Evolutionary conservation across 2,113 vertebrate species (phyloP).

Genomic region (Pterocles orientalis): DNA sequence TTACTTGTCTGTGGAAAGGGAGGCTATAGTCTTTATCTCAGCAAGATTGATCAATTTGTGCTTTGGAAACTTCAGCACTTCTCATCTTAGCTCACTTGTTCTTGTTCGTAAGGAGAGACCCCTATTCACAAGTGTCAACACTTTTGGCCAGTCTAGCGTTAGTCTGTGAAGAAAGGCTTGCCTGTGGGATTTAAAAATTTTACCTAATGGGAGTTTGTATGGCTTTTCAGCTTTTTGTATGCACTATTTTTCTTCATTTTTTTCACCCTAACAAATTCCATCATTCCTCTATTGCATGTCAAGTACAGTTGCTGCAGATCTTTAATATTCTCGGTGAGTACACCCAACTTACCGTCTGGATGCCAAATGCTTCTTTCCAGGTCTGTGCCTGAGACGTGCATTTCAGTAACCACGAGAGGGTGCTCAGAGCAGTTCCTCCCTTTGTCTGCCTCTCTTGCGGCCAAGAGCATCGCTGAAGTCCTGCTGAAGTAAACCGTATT

Average conservation of each 20-base stretch:
- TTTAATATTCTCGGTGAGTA: slow-evolving; percentile 34
- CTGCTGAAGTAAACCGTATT: slow-evolving; percentile 36
- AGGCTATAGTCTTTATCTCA: background rate
- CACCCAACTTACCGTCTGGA: background rate
- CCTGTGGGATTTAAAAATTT: background rate
- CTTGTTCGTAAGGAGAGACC: background rate
- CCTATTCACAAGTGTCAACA: rapidly evolving
- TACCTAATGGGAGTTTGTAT: background rate
- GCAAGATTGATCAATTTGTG: background rate
- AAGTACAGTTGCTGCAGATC: background rate
- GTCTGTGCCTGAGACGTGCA: background rate
- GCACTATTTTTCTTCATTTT: background rate
- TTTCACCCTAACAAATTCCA: background rate
- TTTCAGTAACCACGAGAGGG: slow-evolving; percentile 57
- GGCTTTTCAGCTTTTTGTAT: background rate
- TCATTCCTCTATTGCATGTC: background rate
- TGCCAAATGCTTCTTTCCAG: slow-evolving; percentile 22
- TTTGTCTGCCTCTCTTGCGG: slow-evolving; percentile 38
- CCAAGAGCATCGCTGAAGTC: background rate
- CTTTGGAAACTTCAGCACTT: background rate
- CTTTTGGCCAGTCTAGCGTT: background rate
- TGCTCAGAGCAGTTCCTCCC: slow-evolving; percentile 4
- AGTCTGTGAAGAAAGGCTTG: background rate
- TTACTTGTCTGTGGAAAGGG: background rate
- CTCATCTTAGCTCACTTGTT: background rate